A percentile compares a stretch with the other conserved stretches of the same genome.
phyloP scores from a whole-genome alignment of 2,113 vertebrate species.

The Melozone crissalis region DNA sequence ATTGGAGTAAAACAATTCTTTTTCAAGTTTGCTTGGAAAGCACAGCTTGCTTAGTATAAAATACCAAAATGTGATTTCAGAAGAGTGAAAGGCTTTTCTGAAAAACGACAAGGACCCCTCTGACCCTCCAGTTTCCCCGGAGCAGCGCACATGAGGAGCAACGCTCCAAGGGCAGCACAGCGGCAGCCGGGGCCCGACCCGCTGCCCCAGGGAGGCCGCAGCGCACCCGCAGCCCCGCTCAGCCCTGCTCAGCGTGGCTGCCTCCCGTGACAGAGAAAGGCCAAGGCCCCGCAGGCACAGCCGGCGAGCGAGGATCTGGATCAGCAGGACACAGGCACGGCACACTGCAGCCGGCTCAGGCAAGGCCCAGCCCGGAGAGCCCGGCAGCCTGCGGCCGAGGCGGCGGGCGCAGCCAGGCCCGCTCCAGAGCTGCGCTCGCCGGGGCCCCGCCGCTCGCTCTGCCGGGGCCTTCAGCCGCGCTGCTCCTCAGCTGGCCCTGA shows the following conservation, averaged over 20 bases:
- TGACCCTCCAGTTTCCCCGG: not conserved
- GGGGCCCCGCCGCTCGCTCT: rapidly evolving
- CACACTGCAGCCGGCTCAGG: too few species aligned
- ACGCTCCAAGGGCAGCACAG: not conserved
- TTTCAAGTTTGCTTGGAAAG: not conserved
- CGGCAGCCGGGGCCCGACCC: not conserved
- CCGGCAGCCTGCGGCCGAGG: not conserved
- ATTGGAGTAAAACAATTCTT: not conserved
- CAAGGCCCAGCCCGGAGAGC: too few species aligned
- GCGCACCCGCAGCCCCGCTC: not conserved
- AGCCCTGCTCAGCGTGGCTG: too few species aligned
- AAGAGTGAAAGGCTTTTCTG: not conserved
- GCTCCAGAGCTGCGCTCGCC: not conserved
- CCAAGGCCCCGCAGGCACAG: not conserved
- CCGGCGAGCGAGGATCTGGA: not conserved
- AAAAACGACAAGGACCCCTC: not conserved
- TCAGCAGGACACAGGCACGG: not conserved
- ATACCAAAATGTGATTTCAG: not conserved
- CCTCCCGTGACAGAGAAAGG: not conserved
- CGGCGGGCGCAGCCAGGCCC: too few species aligned
- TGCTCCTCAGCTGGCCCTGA: not conserved
- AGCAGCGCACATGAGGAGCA: not conserved
- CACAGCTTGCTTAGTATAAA: not conserved
- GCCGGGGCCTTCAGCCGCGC: not conserved
- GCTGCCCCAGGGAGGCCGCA: not conserved